Base-by-base conservation (phyloP, 2,113 vertebrate species). In the Chaetodon trifascialis region DNA sequence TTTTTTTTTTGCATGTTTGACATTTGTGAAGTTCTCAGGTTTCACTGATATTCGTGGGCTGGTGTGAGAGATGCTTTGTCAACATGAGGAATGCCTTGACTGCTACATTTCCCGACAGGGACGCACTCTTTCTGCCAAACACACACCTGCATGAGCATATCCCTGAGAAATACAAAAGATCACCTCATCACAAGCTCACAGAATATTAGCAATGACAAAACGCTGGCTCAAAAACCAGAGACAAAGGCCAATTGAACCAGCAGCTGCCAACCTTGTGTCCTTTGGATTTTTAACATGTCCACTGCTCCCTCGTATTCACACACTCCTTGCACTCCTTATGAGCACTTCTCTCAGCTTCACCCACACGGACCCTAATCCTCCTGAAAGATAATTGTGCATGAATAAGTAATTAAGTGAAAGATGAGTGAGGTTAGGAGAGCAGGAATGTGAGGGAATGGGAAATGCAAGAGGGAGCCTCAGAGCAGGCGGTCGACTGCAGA, bases 371-470 rank as follows among this genome's bases (percentile, higher is more conserved):
- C 70, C 54, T 70, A 14, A 46, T 56, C 34, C 16, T 58, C 51
- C 65, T 64, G 59, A 74, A 82, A 79, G 75, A 79, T 83, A 75
- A 81, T 66, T 74, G 58, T 51, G 83, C 80, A 88, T 91, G 80
- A 88, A 88, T 63, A 80, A 86, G 73, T 80, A 73, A 93, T 88
- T 79, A 70, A 69, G 73, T 78, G 76, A 83, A 75, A 84, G 84
- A 89, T 88, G 79, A 87, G 58, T 73, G 77, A 84, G 78, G 76
- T 58, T 71, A 51, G 74, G 65, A 65, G 71, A 56, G 58, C 30
- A 74, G 52, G 90, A 87, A 89, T 92, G 85, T 69, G 78, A 69
- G 63, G 73, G 69, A 86, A 84, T 12, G 6, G 49, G 55, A 69
- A 84, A 69, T 67, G 75, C 44, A 67, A 2, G 44, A 67, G 65